Base-by-base conservation (phyloP, 2,797 vertebrate species). In the Coregonus sp. region DNA sequence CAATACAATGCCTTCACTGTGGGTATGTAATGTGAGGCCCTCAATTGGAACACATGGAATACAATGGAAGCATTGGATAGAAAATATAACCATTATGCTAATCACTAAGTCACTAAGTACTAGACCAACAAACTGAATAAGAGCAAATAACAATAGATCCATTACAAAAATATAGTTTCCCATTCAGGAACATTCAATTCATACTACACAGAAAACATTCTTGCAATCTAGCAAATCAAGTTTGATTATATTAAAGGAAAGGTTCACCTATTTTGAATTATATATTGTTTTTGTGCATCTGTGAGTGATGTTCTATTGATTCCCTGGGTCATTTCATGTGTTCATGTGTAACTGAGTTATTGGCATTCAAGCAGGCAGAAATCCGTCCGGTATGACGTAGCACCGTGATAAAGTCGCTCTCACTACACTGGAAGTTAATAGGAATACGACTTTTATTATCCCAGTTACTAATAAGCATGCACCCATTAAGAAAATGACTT, bases 1-100 rank as follows among this genome's bases (percentile, higher is more conserved):
- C 80, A 82, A 83, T 76, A 95, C 93, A 94, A 94, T 94, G 84
- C 88, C 69, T 1, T 52, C 87, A 89, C 88, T 95, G 92, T 95
- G 84, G 84, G 84, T 73, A 81, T 82, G 90, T 90, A 92, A 91
- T 88, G 86, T 88, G 90, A 92, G 83, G 87, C 87, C 81, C 81
- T 89, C 82, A 82, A 88, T 89, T 86, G 86, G 81, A 92, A 86
- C 86, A 84, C 82, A 70, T 85, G 66, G 59, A 61, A 25, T 76
- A 94, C 92, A 94, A 93, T 89, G 80, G 91, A 69, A 16, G 79
- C 90, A 80, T 91, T 93, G 80, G 88, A 74, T 74, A 74, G 78
- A 75, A 87, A 82, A 87, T 82, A 88, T 86, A 84, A 81, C 76
- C 75, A 78, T 75, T 76, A 78, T 84, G 80, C 87, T 81, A 84